phyloP scores from a whole-genome alignment of 2,113 vertebrate species.

The Haplochromis vanheusdeni region DNA sequence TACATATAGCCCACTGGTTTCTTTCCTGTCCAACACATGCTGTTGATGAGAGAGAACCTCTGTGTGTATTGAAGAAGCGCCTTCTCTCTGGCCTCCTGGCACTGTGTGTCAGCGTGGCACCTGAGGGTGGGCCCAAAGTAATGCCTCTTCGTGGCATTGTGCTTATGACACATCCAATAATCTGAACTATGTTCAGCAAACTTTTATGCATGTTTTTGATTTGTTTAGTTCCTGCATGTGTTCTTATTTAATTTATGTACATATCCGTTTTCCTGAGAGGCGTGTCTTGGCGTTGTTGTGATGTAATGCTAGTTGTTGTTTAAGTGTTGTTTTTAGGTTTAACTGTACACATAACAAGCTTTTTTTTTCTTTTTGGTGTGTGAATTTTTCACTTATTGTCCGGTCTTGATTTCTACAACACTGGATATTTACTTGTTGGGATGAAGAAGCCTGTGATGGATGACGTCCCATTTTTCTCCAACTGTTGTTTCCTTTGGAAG shows the following conservation, averaged over 20 bases:
- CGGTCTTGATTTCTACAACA: background rate
- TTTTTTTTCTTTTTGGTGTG: background rate
- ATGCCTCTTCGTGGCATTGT: slow-evolving; percentile 96
- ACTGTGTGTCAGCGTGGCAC: slow-evolving; percentile 84
- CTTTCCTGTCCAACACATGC: slow-evolving; percentile 10
- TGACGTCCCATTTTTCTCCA: background rate
- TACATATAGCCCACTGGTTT: slow-evolving; percentile 8
- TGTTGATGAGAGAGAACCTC: slow-evolving; percentile 67
- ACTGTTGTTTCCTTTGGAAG: background rate
- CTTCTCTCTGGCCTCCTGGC: slow-evolving; percentile 83
- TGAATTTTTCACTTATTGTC: background rate
- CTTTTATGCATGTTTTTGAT: slow-evolving; percentile 76
- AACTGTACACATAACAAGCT: background rate
- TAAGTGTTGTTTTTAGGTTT: background rate
- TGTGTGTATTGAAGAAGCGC: slow-evolving; percentile 77
- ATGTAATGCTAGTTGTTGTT: background rate
- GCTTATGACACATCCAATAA: slow-evolving; percentile 92
- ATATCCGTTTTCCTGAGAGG: background rate
- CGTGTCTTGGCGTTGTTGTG: background rate
- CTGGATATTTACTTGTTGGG: background rate
- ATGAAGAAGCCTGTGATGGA: background rate
- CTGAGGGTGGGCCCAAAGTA: slow-evolving; percentile 87
- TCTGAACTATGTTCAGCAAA: slow-evolving; percentile 99
- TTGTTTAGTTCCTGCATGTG: slow-evolving; percentile 41
- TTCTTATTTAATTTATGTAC: slow-evolving; percentile 15